Percentiles rank a stretch among this genome's conserved stretches.
Evolutionary conservation across 2,797 vertebrate species (phyloP).

Genomic region (Rhinichthys osculus): DNA sequence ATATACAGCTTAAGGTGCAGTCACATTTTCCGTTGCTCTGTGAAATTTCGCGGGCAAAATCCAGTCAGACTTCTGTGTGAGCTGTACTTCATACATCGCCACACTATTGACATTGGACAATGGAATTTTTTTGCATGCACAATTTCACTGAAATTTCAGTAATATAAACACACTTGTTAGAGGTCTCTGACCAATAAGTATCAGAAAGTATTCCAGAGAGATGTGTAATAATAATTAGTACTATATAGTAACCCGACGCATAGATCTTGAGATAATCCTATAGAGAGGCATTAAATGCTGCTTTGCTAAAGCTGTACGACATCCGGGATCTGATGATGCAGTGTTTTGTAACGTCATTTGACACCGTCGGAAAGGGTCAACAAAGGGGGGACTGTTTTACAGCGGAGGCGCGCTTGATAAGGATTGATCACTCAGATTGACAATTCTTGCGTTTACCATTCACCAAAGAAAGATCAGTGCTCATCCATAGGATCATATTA

Average conservation of each 20-base stretch:
- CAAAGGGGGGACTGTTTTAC: background rate
- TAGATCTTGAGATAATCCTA: background rate
- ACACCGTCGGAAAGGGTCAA: background rate
- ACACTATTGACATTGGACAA: background rate
- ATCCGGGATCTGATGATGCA: background rate
- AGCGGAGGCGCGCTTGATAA: background rate
- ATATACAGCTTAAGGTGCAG: background rate
- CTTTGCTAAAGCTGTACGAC: background rate
- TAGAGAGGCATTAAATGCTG: background rate
- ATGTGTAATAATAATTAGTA: no score
- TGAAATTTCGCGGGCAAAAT: background rate
- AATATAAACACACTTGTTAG: no score
- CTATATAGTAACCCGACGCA: no score
- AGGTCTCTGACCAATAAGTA: no score
- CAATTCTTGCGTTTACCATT: background rate
- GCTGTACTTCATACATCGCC: background rate
- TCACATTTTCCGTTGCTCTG: background rate
- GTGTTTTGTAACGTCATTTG: background rate
- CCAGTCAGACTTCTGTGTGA: background rate
- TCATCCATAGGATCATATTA: background rate
- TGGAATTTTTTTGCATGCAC: background rate
- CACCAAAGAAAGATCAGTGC: background rate
- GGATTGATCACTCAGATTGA: background rate
- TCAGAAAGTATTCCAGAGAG: no score
- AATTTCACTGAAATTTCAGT: background rate